Conservation (phyloP, 2,888 invertebrate species). For the Itoplectis maculator region DNA sequence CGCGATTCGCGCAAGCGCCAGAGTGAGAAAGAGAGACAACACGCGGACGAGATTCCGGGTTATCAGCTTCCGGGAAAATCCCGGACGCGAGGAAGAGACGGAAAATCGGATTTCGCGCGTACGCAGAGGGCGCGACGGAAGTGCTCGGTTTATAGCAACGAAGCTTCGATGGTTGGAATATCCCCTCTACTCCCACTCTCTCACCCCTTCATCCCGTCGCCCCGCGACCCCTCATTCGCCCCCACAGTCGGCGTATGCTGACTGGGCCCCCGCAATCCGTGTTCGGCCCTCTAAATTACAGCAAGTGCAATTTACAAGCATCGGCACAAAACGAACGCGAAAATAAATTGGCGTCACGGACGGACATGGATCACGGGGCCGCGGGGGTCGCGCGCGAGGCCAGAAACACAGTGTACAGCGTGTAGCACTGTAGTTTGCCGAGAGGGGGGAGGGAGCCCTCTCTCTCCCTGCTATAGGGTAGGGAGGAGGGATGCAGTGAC, state of each 20-base stretch:
- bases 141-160: conserved; percentile 31
- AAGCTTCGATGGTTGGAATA: conserved; percentile 12
- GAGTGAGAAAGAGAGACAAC: neutral
- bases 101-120: conserved; percentile 22
- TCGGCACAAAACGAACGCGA: conserved; percentile 78
- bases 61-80: too few species aligned
- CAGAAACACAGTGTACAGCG: neutral
- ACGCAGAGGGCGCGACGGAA: neutral
- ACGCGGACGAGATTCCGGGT: too few species aligned
- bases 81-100: conserved; percentile 17
- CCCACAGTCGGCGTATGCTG: conserved; percentile 71
- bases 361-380: conserved; percentile 71
- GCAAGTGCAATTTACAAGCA: conserved; percentile 79
- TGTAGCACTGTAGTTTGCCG: too few species aligned
- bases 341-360: conserved; percentile 81
- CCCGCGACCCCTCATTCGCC: too few species aligned
- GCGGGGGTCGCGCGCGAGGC: conserved; percentile 27
- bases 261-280: conserved; percentile 76
- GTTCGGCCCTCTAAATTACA: conserved; percentile 76
- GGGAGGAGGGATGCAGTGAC: neutral
- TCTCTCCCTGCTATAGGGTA: too few species aligned
- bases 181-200: too few species aligned
- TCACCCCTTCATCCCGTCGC: too few species aligned
- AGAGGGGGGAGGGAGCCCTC: too few species aligned
- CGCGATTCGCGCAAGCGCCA: too few species aligned